Percentiles rank a stretch among this genome's conserved stretches.
phyloP scores from a whole-genome alignment of 2,888 invertebrate genomes.

The Cylloceria caligata region DNA sequence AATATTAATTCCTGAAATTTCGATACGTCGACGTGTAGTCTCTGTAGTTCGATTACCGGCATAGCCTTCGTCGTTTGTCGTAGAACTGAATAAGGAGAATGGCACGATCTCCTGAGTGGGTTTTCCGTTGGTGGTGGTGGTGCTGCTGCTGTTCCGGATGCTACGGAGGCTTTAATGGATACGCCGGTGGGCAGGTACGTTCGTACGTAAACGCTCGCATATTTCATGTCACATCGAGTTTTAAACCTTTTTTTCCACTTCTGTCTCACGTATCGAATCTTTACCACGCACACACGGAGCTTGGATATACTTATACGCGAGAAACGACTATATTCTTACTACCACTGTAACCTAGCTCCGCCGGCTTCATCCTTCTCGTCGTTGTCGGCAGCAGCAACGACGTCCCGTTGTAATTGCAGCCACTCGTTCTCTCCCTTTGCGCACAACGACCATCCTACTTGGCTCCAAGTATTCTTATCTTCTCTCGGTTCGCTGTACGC shows the following conservation, averaged over 20 bases:
- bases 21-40: slow-evolving; percentile 25
- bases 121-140: slow-evolving; percentile 57
- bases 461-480: slow-evolving; percentile 62
- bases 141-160: slow-evolving; percentile 55
- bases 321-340: slow-evolving; percentile 29
- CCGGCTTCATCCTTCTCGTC: slow-evolving; percentile 30
- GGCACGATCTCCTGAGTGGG: slow-evolving; percentile 57
- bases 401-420: slow-evolving; percentile 67
- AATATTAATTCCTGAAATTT: slow-evolving; percentile 47
- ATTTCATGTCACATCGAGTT: slow-evolving; percentile 78
- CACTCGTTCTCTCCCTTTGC: slow-evolving; percentile 49
- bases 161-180: slow-evolving; percentile 73
- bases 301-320: slow-evolving; percentile 1
- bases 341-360: slow-evolving; percentile 22
- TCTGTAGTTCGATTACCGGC: slow-evolving; percentile 41
- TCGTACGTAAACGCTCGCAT: slow-evolving; percentile 76
- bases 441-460: slow-evolving; percentile 41
- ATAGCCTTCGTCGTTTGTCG: slow-evolving; percentile 30
- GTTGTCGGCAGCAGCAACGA: slow-evolving; percentile 59
- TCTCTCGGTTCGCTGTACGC: slow-evolving; percentile 45
- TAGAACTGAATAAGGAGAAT: slow-evolving; percentile 39
- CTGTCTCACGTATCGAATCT: slow-evolving; percentile 67
- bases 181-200: slow-evolving; percentile 79
- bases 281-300: slow-evolving; percentile 40
- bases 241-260: slow-evolving; percentile 55